phyloP scores from a whole-genome alignment of 2,888 invertebrate genomes.

The Coenonympha glycerion region DNA sequence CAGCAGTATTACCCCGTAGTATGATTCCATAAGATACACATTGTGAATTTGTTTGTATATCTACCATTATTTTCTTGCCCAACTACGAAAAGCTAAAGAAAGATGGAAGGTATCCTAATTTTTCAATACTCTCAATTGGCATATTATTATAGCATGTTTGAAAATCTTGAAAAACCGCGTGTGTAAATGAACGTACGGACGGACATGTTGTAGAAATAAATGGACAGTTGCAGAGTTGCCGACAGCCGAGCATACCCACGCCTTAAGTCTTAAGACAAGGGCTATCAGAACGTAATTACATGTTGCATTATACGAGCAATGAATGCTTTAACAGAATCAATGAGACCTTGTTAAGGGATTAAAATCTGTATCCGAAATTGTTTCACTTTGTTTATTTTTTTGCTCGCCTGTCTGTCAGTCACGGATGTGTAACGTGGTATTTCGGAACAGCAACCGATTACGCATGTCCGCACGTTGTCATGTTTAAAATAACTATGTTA shows the following conservation, averaged over 20 bases:
- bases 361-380: slow-evolving; percentile 30
- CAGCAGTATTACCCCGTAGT: no score
- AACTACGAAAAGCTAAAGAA: no score
- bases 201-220: slow-evolving; percentile 7
- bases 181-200: background rate
- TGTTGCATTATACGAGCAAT: slow-evolving; percentile 34
- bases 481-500: background rate
- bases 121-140: background rate
- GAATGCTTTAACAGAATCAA: slow-evolving; percentile 43
- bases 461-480: background rate
- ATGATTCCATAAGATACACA: no score
- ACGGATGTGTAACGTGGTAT: background rate
- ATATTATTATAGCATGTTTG: background rate
- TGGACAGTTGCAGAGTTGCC: slow-evolving; percentile 43
- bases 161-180: slow-evolving; percentile 1
- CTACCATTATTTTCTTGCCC: no score
- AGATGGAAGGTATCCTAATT: background rate
- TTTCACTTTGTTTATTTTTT: slow-evolving; percentile 40
- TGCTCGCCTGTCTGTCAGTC: background rate
- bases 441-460: background rate
- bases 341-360: slow-evolving; percentile 38
- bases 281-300: slow-evolving; percentile 56
- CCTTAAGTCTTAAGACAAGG: slow-evolving; percentile 40
- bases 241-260: slow-evolving; percentile 52
- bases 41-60: no score